Evolutionary conservation across 2,113 vertebrate species (phyloP).

Genomic region (Dasyurus viverrinus): DNA sequence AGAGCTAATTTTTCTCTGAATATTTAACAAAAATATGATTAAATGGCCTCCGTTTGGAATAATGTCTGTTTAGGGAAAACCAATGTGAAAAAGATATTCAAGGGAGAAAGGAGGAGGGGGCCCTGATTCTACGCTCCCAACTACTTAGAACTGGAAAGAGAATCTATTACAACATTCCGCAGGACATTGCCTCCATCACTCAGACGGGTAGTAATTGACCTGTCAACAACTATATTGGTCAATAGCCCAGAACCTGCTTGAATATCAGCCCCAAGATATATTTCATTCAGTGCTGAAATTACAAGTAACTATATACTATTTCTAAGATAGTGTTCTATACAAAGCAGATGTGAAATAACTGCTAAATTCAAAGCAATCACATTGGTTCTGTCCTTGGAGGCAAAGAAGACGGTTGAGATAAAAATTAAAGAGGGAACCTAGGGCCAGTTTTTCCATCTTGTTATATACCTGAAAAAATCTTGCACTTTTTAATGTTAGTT

Average conservation of each 20-base stretch:
- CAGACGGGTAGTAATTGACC: constrained; percentile 92
- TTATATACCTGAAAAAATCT: not conserved
- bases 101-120: constrained; percentile 89
- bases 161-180: constrained; percentile 95
- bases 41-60: constrained; percentile 93
- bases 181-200: constrained; percentile 94
- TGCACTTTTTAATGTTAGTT: not conserved
- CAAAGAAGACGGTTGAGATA: not conserved
- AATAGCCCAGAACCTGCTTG: constrained; percentile 95
- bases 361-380: not conserved
- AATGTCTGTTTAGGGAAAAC: constrained; percentile 97
- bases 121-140: constrained; percentile 93
- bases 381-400: constrained; percentile 19
- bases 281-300: constrained; percentile 91
- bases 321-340: constrained; percentile 1
- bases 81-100: constrained; percentile 76
- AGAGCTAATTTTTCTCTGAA: constrained; percentile 96
- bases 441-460: not conserved
- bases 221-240: constrained; percentile 97
- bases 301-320: constrained; percentile 96
- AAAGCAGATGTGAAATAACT: not conserved
- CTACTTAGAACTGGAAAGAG: constrained; percentile 92
- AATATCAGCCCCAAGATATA: constrained; percentile 96
- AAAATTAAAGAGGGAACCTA: not conserved
- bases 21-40: constrained; percentile 95